Percentiles rank a stretch among this genome's conserved stretches.
Evolutionary conservation across 2,113 vertebrate genomes (phyloP).

Genomic region (Eulacestoma nigropectus): DNA sequence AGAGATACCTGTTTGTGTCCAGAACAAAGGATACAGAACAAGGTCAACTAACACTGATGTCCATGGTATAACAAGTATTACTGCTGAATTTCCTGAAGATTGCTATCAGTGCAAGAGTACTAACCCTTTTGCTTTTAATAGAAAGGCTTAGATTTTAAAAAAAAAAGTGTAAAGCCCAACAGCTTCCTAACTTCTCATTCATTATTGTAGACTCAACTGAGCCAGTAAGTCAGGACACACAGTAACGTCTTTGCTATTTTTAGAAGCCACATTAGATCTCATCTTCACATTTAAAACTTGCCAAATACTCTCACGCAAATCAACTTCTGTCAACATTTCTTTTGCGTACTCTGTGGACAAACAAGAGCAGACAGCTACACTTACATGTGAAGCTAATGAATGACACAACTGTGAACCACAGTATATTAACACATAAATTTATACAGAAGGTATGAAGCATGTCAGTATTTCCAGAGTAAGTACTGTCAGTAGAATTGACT

Average conservation of each 20-base stretch:
- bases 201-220: background rate
- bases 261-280: background rate
- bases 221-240: background rate
- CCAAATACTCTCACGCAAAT: background rate
- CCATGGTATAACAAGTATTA: background rate
- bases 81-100: background rate
- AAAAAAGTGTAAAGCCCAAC: background rate
- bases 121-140: background rate
- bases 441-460: background rate
- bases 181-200: background rate
- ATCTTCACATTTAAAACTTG: background rate
- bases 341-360: background rate
- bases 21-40: background rate
- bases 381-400: background rate
- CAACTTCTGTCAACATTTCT: background rate
- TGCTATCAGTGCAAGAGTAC: background rate
- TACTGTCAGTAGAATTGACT: background rate
- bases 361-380: background rate
- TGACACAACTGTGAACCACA: background rate
- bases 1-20: background rate
- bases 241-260: background rate
- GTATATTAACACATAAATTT: background rate
- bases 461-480: background rate
- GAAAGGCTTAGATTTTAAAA: background rate
- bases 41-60: background rate